These are phyloP conservation scores for Aphrocallistes beatrix DNA, from an alignment of 37 sponge, comb jelly and placozoan species.

Conservation along the genomic window DNA sequence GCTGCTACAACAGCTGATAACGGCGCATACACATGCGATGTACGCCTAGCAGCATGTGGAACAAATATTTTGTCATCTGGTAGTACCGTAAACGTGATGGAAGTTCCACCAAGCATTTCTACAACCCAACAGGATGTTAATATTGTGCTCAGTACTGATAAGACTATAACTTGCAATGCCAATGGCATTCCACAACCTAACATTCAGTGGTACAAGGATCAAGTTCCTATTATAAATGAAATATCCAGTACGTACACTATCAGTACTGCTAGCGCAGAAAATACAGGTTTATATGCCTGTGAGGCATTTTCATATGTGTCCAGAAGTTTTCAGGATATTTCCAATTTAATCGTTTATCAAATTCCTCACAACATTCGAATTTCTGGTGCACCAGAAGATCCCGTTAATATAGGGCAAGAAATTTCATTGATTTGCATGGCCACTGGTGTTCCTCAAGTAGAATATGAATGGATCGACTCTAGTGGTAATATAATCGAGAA, in stretches of 20 bases:
- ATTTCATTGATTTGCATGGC: not conserved
- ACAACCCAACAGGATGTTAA: not conserved
- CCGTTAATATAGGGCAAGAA: not conserved
- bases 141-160: not conserved
- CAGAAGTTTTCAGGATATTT: not conserved
- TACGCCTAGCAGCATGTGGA: not conserved
- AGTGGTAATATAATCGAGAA: too few relatives aligned
- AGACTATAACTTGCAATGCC: not conserved
- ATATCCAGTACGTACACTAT: not conserved
- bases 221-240: not conserved
- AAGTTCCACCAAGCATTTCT: not conserved
- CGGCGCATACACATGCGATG: not conserved
- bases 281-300: not conserved
- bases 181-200: not conserved
- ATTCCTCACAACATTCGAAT: not conserved
- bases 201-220: not conserved
- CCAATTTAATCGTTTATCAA: not conserved
- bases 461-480: not conserved
- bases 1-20: not conserved
- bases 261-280: not conserved
- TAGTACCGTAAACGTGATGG: not conserved
- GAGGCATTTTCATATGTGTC: not conserved
- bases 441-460: not conserved
- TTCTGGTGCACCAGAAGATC: not conserved
- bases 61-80: not conserved